Evolutionary conservation across 35 echinoderm and acorn worm genomes (phyloP).

Genomic region (Holothuria glaberrima): DNA sequence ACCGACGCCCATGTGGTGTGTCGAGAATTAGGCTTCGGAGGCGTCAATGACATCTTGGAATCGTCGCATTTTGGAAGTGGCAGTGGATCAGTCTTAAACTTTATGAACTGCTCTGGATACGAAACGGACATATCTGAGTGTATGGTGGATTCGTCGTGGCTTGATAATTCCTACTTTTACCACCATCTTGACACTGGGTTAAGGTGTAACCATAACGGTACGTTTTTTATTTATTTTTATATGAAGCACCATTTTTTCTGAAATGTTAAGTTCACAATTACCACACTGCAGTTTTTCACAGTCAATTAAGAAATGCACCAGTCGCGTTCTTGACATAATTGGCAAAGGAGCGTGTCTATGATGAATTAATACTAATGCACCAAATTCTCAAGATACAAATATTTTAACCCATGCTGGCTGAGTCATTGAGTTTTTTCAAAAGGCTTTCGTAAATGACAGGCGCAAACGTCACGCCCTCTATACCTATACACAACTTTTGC

Average conservation of each 20-base stretch:
- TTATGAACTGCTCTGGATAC: background rate
- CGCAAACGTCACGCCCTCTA: too few relatives aligned
- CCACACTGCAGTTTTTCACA: background rate
- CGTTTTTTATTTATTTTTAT: background rate
- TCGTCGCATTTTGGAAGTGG: background rate
- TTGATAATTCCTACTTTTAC: background rate
- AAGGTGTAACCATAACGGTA: background rate
- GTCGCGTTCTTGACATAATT: too few relatives aligned
- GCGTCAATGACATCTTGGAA: background rate
- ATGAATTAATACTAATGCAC: too few relatives aligned
- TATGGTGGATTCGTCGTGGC: background rate
- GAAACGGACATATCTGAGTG: background rate
- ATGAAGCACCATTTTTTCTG: background rate
- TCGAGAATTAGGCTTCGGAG: background rate
- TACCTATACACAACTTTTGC: too few relatives aligned
- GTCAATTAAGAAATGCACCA: background rate
- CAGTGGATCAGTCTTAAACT: background rate
- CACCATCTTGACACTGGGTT: background rate
- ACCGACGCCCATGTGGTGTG: background rate
- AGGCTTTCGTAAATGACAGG: too few relatives aligned
- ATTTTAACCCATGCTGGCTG: too few relatives aligned
- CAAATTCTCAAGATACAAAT: too few relatives aligned
- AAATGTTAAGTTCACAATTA: background rate
- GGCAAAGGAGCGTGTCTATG: too few relatives aligned
- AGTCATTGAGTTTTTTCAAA: too few relatives aligned